phyloP scores from a whole-genome alignment of 2,113 vertebrate species.

The Callaeas wilsoni region DNA sequence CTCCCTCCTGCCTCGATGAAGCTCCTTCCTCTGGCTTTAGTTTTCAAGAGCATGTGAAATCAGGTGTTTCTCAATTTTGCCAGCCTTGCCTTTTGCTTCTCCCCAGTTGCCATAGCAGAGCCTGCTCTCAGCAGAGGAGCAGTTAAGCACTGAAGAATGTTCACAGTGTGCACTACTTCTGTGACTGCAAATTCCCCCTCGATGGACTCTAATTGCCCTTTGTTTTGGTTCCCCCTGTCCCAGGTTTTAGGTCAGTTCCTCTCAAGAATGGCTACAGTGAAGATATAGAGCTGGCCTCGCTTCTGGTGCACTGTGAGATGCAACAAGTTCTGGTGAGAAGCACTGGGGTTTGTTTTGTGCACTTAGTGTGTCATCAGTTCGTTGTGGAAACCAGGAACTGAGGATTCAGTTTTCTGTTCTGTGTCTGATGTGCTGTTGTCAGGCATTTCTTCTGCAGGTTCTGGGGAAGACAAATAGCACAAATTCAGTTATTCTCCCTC shows the following conservation, averaged over 20 bases:
- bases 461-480: background rate
- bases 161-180: background rate
- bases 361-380: accelerated
- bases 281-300: conserved; percentile 87
- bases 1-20: background rate
- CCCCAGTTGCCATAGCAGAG: background rate
- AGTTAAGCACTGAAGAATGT: background rate
- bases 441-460: background rate
- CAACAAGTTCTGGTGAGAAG: conserved; percentile 83
- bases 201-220: background rate
- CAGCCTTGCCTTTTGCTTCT: background rate
- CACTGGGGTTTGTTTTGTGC: background rate
- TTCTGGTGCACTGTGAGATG: conserved; percentile 86
- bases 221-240: background rate
- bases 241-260: conserved; percentile 91
- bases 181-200: background rate
- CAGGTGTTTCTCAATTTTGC: background rate
- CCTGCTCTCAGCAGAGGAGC: background rate
- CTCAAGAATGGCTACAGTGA: conserved; percentile 92
- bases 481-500: background rate
- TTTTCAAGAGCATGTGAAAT: background rate
- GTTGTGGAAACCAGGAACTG: background rate
- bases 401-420: background rate
- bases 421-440: background rate
- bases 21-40: background rate